Evolutionary conservation across 2,888 invertebrate genomes (phyloP).

Genomic region (Ceramica pisi): DNA sequence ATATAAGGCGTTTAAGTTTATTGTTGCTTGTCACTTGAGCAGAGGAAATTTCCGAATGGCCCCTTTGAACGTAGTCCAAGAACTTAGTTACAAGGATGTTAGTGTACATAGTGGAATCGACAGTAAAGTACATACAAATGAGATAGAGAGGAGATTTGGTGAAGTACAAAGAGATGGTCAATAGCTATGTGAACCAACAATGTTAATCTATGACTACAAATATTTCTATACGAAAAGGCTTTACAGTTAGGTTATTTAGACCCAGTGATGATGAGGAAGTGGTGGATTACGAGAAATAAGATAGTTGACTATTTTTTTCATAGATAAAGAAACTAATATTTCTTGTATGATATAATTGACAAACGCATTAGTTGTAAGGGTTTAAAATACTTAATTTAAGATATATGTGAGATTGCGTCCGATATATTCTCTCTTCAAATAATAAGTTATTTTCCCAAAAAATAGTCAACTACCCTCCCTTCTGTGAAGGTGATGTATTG

Average conservation of each 20-base stretch:
- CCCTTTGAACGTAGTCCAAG: slow-evolving; percentile 13
- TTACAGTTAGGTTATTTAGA: slow-evolving; percentile 3
- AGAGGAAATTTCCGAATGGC: background rate
- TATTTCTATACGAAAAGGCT: background rate
- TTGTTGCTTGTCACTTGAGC: slow-evolving; percentile 25
- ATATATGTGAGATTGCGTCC: background rate
- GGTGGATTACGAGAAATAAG: background rate
- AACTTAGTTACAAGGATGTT: slow-evolving; percentile 8
- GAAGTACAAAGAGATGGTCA: background rate
- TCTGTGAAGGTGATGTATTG: background rate
- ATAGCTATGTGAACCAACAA: slow-evolving; percentile 7
- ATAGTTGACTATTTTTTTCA: slow-evolving; percentile 6
- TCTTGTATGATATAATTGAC: no score
- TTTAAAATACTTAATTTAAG: no score
- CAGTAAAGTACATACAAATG: slow-evolving; percentile 28
- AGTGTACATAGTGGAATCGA: background rate
- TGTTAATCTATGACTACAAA: background rate
- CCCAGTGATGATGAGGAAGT: background rate
- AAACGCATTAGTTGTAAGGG: no score
- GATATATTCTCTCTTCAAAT: background rate
- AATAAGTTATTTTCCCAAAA: background rate
- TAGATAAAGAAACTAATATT: background rate
- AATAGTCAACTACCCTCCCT: background rate
- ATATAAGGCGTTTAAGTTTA: background rate
- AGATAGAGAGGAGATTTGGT: background rate